These are phyloP conservation scores for Caenorhabditis drosophilae DNA, from an alignment of 2,888 invertebrate species.

Conservation along the genomic window DNA sequence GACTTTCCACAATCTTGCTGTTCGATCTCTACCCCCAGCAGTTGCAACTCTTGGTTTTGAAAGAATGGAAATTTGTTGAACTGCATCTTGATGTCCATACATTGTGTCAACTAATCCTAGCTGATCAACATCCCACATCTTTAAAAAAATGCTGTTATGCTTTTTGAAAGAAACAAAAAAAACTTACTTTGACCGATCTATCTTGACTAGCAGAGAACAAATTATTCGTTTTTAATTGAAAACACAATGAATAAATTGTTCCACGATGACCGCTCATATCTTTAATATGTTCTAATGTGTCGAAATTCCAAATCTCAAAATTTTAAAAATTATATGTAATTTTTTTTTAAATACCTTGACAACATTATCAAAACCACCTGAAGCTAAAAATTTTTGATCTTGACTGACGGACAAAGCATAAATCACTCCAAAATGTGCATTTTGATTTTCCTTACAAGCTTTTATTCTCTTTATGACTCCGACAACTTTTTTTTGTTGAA, in stretches of 20 bases:
- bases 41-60: conserved; percentile 85
- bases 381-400: conserved; percentile 59
- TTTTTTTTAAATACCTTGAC: too few species aligned
- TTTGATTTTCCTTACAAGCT: conserved; percentile 29
- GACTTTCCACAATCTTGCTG: conserved; percentile 92
- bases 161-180: background rate
- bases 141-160: conserved; percentile 67
- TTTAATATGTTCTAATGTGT: conserved; percentile 50
- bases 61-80: conserved; percentile 86
- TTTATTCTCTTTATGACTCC: conserved; percentile 51
- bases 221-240: conserved; percentile 53
- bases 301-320: conserved; percentile 65
- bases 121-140: conserved; percentile 94
- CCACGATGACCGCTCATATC: conserved; percentile 60
- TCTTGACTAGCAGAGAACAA: conserved; percentile 64
- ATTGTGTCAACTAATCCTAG: conserved; percentile 76
- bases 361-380: conserved; percentile 61
- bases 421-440: conserved; percentile 56
- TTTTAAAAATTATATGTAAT: too few species aligned
- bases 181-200: conserved; percentile 54
- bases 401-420: conserved; percentile 59
- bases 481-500: conserved; percentile 49
- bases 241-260: conserved; percentile 56
- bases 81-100: conserved; percentile 87
- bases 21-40: conserved; percentile 81